Evolutionary conservation across 2,888 invertebrate genomes (phyloP), one percentile per base, ranked within the genome.

Genomic region (Torymus auratus): DNA sequence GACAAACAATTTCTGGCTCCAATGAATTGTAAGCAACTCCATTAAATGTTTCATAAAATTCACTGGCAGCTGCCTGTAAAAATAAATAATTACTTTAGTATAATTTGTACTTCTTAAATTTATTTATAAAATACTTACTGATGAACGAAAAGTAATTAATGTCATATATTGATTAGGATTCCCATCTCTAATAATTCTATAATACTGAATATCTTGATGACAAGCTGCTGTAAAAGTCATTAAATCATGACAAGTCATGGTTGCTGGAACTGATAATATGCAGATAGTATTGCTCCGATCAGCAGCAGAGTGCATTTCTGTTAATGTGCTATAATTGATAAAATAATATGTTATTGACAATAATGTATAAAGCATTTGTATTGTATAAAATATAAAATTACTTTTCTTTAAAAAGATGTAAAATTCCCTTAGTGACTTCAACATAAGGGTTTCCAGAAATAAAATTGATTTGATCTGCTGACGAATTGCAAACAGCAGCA

Each of bases 321-420:
- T 95, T 82, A 95, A 92, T 88, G 96, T 95, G 91, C 96, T 97
- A 87, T 90, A 91, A 78, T 76, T 17, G 53, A 76, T 83, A 72
- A 81, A 81, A 74, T 56, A 84, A 65, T 85, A 13, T 80, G 74
- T 71, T 58, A 55, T 60, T 64, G 11, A 75, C 20, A 41, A 60
- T 68, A 55, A 68, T 41, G 41, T 41, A 75, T 50, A 60, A 41
- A 69, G 7, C 7, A 17, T 50, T n/a, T 52, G 68, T 75, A 58
- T 41, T 41, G 7, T 50, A 23, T 23, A 70, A 76, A 72, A 50
- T 55, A 71, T 14, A 13, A 83, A 91, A 94, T 92, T 92, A 98
- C 98, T 98, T 97, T 91, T 99, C 98, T 91, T 99, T 99, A 91
- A 98, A 99, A 20, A 99, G 92, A 93, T 99, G 99, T 79, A 99